These are phyloP conservation scores for Chouioia cunea DNA, from an alignment of 2,888 invertebrate genomes.

Conservation along the genomic window DNA sequence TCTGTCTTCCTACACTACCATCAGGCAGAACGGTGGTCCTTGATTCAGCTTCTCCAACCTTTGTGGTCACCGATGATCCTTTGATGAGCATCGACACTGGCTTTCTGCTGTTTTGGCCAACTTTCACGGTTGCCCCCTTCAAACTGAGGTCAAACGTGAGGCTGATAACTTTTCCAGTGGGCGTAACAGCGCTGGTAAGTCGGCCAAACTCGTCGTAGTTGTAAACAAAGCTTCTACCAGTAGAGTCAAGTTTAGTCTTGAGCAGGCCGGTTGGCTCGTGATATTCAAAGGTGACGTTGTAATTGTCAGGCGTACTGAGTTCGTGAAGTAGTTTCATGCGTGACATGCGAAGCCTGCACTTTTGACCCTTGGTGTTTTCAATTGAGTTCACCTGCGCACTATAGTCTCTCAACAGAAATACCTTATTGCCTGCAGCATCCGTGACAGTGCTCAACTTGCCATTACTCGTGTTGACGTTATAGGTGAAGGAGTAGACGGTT, in stretches of 20 bases:
- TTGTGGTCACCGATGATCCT: conserved; percentile 86
- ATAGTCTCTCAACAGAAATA: conserved; percentile 85
- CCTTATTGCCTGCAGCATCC: conserved; percentile 92
- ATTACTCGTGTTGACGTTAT: conserved; percentile 96
- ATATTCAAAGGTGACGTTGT: conserved; percentile 94
- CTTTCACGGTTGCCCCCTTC: conserved; percentile 89
- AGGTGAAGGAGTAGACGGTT: conserved; percentile 92
- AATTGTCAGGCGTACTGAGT: conserved; percentile 91
- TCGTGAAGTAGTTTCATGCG: conserved; percentile 93
- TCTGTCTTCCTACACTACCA: conserved; percentile 83
- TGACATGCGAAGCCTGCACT: conserved; percentile 91
- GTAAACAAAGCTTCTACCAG: conserved; percentile 91
- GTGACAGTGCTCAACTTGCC: conserved; percentile 94
- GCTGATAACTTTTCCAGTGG: conserved; percentile 93
- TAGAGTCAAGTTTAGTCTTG: conserved; percentile 89
- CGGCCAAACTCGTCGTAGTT: conserved; percentile 96
- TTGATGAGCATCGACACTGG: conserved; percentile 89
- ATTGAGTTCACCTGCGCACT: conserved; percentile 93
- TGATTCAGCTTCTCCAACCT: conserved; percentile 85
- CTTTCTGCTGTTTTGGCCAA: conserved; percentile 85
- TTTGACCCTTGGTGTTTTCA: conserved; percentile 93
- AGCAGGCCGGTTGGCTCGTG: conserved; percentile 90
- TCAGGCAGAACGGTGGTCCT: conserved; percentile 85
- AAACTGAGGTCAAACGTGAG: conserved; percentile 90
- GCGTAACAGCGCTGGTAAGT: conserved; percentile 90